phyloP scores from a whole-genome alignment of 2,113 vertebrate species.

The Xerus inauris region DNA sequence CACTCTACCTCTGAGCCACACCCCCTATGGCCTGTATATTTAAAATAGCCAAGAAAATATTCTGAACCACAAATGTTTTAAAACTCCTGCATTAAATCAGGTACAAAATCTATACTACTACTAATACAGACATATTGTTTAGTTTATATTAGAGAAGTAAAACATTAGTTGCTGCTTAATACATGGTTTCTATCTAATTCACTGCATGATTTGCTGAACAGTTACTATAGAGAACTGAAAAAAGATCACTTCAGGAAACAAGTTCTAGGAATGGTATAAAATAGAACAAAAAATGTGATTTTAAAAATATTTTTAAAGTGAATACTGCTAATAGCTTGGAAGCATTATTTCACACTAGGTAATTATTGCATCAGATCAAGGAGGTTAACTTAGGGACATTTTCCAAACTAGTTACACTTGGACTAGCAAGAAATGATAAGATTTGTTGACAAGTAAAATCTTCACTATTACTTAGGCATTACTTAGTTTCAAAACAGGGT shows the following conservation, averaged over 20 bases:
- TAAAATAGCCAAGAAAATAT: constrained; percentile 27
- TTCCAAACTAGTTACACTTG: constrained; percentile 45
- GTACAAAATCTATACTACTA: constrained; percentile 71
- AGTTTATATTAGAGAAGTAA: constrained; percentile 78
- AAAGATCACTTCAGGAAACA: constrained; percentile 86
- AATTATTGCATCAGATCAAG: constrained; percentile 50
- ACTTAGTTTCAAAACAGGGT: constrained; percentile 48
- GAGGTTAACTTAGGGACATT: not conserved
- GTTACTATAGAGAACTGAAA: constrained; percentile 86
- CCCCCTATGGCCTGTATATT: not conserved
- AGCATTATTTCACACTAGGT: constrained; percentile 54
- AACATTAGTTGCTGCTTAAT: constrained; percentile 90
- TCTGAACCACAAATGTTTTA: not conserved
- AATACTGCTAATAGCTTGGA: constrained; percentile 76
- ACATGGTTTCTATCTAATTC: constrained; percentile 86
- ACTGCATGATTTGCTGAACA: constrained; percentile 82
- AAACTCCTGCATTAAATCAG: constrained; percentile 31
- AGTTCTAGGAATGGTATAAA: constrained; percentile 87
- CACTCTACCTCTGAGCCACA: not conserved
- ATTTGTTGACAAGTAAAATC: not conserved
- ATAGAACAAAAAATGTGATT: constrained; percentile 86
- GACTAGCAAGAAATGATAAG: not conserved
- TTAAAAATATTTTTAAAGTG: constrained; percentile 77
- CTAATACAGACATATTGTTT: constrained; percentile 80
- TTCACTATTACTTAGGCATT: not conserved